Percentiles rank a stretch among this genome's conserved stretches.
Evolutionary conservation across 2,113 vertebrate genomes (phyloP).

Genomic region (Rynchops niger): DNA sequence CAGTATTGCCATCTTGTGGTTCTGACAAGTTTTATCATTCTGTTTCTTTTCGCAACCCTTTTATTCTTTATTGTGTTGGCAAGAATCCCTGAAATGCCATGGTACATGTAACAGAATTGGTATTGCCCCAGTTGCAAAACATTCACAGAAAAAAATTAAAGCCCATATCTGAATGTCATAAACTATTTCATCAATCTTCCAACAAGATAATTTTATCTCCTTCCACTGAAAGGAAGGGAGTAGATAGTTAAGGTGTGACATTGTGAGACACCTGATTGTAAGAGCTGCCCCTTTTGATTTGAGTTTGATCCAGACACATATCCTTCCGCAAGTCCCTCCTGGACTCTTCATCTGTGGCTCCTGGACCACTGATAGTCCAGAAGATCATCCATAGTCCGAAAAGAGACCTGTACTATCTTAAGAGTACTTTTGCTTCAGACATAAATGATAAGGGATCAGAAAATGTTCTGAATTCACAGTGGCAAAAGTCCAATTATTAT

Average conservation of each 20-base stretch:
- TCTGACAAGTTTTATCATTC: neutral
- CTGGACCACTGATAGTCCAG: neutral
- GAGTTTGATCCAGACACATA: neutral
- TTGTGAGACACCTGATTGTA: neutral
- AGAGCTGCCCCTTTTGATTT: neutral
- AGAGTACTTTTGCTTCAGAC: neutral
- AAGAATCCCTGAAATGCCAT: neutral
- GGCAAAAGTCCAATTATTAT: neutral
- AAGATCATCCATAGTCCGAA: neutral
- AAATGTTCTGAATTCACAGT: neutral
- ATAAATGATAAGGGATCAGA: neutral
- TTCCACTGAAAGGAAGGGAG: neutral
- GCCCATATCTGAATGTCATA: neutral
- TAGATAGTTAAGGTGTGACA: neutral
- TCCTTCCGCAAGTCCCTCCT: neutral
- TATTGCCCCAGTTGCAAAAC: neutral
- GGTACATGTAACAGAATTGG: neutral
- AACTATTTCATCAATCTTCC: neutral
- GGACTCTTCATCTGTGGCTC: neutral
- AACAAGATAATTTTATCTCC: neutral
- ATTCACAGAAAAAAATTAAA: neutral
- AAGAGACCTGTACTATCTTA: neutral
- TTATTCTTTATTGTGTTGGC: neutral
- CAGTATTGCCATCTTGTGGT: constrained; percentile 75
- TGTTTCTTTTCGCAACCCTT: neutral